These are phyloP conservation scores for Drosophila merina DNA, from an alignment of 2,888 invertebrate genomes.

Conservation along the genomic window DNA sequence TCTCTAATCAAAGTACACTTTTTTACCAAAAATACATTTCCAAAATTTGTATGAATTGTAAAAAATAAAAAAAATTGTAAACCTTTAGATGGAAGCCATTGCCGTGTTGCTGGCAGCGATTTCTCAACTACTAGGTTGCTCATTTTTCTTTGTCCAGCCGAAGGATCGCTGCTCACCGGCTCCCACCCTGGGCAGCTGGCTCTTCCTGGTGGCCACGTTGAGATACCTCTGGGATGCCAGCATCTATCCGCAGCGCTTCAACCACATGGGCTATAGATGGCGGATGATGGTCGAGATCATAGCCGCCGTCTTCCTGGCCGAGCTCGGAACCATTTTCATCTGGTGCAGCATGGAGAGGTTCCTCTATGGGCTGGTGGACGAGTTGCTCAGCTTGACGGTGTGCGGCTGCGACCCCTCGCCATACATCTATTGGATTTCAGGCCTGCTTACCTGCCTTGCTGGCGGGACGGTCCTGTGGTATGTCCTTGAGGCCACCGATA, in stretches of 20 bases:
- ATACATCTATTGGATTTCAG: slow-evolving; percentile 6
- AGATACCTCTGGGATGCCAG: slow-evolving; percentile 60
- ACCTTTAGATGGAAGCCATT: slow-evolving; percentile 37
- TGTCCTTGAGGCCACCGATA: slow-evolving; percentile 50
- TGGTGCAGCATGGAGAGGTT: slow-evolving; percentile 73
- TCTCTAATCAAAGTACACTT: background rate
- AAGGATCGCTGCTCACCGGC: slow-evolving; percentile 70
- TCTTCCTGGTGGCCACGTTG: slow-evolving; percentile 68
- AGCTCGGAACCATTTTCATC: slow-evolving; percentile 64
- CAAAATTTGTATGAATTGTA: background rate
- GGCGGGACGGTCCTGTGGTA: slow-evolving; percentile 41
- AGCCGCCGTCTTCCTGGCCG: slow-evolving; percentile 58
- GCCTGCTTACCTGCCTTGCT: slow-evolving; percentile 16
- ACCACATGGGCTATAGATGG: slow-evolving; percentile 62
- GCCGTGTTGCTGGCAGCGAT: slow-evolving; percentile 61
- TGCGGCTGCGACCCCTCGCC: slow-evolving; percentile 13
- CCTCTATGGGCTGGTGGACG: slow-evolving; percentile 24
- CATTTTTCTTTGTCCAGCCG: slow-evolving; percentile 69
- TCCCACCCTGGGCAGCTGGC: slow-evolving; percentile 69
- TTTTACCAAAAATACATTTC: background rate
- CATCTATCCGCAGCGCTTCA: slow-evolving; percentile 71
- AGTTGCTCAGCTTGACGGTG: background rate
- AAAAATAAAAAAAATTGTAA: background rate
- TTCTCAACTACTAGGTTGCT: slow-evolving; percentile 63
- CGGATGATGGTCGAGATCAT: slow-evolving; percentile 61